Evolutionary conservation across 2,888 invertebrate genomes (phyloP).

Genomic region (Phasia obesa): DNA sequence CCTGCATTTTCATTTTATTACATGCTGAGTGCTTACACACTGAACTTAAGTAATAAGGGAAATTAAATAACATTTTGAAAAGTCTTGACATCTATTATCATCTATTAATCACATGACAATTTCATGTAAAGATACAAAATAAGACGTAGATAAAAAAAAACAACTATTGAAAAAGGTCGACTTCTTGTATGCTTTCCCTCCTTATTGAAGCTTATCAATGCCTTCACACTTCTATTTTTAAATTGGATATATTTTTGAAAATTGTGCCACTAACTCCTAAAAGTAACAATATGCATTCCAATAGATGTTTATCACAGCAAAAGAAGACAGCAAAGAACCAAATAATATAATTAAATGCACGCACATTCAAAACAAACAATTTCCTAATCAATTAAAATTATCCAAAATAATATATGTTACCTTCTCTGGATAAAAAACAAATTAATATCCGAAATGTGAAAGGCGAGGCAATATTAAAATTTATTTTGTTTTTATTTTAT

Average conservation of each 20-base stretch:
- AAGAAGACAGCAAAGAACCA: slow-evolving; percentile 1
- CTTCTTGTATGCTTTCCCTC: not conserved
- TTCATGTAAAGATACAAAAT: no score
- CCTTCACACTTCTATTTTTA: slow-evolving; percentile 45
- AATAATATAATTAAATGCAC: slow-evolving; percentile 62
- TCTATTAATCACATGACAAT: no score
- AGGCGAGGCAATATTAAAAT: slow-evolving; percentile 48
- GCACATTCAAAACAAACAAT: slow-evolving; percentile 29
- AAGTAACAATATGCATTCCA: not conserved
- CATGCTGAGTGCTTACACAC: no score
- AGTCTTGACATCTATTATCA: no score
- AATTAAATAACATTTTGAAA: no score
- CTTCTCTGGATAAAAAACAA: not conserved
- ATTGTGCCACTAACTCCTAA: not conserved
- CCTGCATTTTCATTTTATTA: no score
- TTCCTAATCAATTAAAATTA: slow-evolving; percentile 53
- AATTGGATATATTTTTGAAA: slow-evolving; percentile 1
- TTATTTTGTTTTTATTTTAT: slow-evolving; percentile 20
- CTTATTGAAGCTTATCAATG: slow-evolving; percentile 26
- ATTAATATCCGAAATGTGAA: slow-evolving; percentile 26
- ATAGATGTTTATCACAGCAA: slow-evolving; percentile 42
- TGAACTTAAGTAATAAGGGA: no score
- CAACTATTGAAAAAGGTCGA: no score
- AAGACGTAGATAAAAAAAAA: no score
- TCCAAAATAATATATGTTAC: not conserved